Evolutionary conservation across 2,888 invertebrate genomes (phyloP).

Genomic region (Leuctra nigra): DNA sequence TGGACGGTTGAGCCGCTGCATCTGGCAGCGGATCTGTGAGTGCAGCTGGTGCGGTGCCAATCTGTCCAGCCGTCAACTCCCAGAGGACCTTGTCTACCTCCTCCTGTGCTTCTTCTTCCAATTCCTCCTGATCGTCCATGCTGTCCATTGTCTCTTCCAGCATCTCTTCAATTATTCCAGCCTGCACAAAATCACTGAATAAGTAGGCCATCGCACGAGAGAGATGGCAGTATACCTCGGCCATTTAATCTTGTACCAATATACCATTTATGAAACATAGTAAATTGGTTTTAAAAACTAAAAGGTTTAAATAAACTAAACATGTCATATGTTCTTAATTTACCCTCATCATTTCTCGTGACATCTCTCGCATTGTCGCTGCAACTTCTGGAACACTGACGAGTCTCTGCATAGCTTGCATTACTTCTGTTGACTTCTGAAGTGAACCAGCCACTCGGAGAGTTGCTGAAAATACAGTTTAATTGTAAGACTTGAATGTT

Average conservation of each 20-base stretch:
- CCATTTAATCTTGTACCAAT: no score
- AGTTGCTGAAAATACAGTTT: conserved; percentile 62
- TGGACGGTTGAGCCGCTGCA: conserved; percentile 52
- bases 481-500: no score
- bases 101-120: conserved; percentile 92
- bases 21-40: conserved; percentile 55
- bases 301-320: no score
- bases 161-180: conserved; percentile 99
- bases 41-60: conserved; percentile 81
- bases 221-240: no score
- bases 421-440: conserved; percentile 94
- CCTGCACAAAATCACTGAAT: no score
- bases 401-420: conserved; percentile 95
- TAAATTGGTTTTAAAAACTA: no score
- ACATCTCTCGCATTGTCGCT: conserved; percentile 93
- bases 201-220: no score
- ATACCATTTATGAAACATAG: no score
- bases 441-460: conserved; percentile 88
- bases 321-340: no score
- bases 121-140: conserved; percentile 79
- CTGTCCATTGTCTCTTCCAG: conserved; percentile 94
- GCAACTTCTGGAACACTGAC: conserved; percentile 89
- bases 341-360: conserved; percentile 96
- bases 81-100: conserved; percentile 88
- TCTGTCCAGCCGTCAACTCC: conserved; percentile 85